Percentiles rank a stretch among this genome's conserved stretches.
phyloP scores from a whole-genome alignment of 2,113 vertebrate species.

The Ceyx melanurus region DNA sequence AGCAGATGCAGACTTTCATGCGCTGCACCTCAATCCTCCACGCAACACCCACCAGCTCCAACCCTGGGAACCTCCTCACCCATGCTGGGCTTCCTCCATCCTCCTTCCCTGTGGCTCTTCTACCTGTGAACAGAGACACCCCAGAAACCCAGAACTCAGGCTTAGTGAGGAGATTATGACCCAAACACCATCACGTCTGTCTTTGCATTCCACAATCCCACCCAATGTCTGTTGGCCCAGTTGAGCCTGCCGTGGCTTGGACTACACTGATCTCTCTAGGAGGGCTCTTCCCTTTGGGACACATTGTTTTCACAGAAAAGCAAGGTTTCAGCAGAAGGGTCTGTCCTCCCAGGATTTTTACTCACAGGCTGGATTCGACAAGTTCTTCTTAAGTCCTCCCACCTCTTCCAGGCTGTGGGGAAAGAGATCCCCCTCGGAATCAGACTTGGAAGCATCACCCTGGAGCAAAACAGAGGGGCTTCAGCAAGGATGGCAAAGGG shows the following conservation, averaged over 20 bases:
- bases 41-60: background rate
- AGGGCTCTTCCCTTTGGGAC: background rate
- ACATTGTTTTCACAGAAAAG: background rate
- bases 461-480: slow-evolving; percentile 68
- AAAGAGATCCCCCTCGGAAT: slow-evolving; percentile 88
- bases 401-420: slow-evolving; percentile 87
- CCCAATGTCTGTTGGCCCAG: background rate
- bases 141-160: rapidly evolving
- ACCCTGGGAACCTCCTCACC: background rate
- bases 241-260: background rate
- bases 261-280: background rate
- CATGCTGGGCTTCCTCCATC: background rate
- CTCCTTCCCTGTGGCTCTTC: background rate
- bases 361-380: slow-evolving; percentile 86
- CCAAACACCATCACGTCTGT: rapidly evolving
- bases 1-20: background rate
- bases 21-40: background rate
- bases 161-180: background rate
- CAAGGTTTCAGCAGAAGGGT: background rate
- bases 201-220: background rate
- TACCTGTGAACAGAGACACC: background rate
- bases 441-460: slow-evolving; percentile 90
- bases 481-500: slow-evolving; percentile 21
- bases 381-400: slow-evolving; percentile 85
- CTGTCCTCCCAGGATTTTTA: background rate